Base-by-base conservation (phyloP, 2,888 invertebrate genomes). In the Galeopsomyia nigrocyanea region DNA sequence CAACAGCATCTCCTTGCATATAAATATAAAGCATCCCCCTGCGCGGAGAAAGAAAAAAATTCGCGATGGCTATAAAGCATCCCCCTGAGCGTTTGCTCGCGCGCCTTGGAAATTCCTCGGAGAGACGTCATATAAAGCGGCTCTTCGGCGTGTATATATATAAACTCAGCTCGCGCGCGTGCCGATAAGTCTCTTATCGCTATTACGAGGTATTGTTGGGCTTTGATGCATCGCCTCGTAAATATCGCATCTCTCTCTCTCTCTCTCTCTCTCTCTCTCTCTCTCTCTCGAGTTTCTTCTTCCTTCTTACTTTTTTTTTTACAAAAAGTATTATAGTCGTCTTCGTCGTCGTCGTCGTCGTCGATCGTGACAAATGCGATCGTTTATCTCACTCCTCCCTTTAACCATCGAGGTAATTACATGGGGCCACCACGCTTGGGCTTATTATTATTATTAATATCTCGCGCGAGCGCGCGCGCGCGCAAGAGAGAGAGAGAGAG, bases 151-250 rank as follows among this genome's bases (percentile, higher is more conserved):
- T 39, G 10, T 39, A 39, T 39, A 39, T 39, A 39, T 31, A 39
- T 39, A 39, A 10, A 31, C 31, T 5, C 16, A 50, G 9, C n/a
- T 14, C n/a, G 17, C 51, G 67, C 47, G 60, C 17, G 58, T 51
- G 50, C 49, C 39, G 67, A 53, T 47, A 64, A 64, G 57, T 49
- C 22, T 51, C 51, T 51, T 51, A 51, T 51, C 51, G 13, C 51
- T 60, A 66, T 73, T 75, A 73, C 64, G 68, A 72, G 75, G 67
- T 81, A 85, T 86, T 86, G 86, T 86, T 83, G 83, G 26, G 79
- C 77, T 63, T 39, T 86, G 86, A 86, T 86, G 82, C 84, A 86
- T 86, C 83, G 82, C 82, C 84, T 84, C 85, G 83, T 85, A 85
- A 85, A 86, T 85, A 84, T 84, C 82, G 80, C 82, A 84, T 85